A percentile compares a stretch with the other conserved stretches of the same genome.
These are phyloP conservation scores for Epirrhoe tristata DNA, from an alignment of 2,888 invertebrate genomes.

Conservation along the genomic window DNA sequence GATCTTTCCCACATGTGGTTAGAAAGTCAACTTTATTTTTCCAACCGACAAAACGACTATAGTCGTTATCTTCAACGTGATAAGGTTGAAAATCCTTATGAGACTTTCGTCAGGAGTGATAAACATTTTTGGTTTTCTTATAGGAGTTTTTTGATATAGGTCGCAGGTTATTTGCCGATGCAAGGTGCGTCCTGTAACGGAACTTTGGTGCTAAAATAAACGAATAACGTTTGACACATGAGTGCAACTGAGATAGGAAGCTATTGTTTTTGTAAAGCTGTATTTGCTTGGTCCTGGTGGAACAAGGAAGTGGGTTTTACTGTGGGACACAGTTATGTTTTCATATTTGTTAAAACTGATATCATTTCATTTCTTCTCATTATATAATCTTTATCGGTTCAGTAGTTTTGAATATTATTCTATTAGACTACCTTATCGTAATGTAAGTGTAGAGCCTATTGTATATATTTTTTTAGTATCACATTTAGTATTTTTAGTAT, in stretches of 20 bases:
- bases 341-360: neutral
- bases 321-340: slow-evolving; percentile 15
- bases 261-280: slow-evolving; percentile 72
- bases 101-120: neutral
- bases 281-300: slow-evolving; percentile 43
- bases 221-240: slow-evolving; percentile 67
- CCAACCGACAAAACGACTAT: neutral
- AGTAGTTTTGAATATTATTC: too few species aligned
- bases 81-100: slow-evolving; percentile 16
- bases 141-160: slow-evolving; percentile 57
- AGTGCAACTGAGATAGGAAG: slow-evolving; percentile 68
- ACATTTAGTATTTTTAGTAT: too few species aligned
- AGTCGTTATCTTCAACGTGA: neutral
- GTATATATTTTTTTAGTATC: too few species aligned
- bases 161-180: slow-evolving; percentile 83
- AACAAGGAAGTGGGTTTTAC: slow-evolving; percentile 19
- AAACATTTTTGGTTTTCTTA: slow-evolving; percentile 18
- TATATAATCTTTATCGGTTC: neutral
- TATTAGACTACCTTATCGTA: too few species aligned
- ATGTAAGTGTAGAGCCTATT: too few species aligned
- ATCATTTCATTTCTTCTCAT: neutral
- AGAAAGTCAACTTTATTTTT: slow-evolving; percentile 21
- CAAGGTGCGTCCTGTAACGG: slow-evolving; percentile 83
- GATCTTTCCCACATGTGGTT: slow-evolving; percentile 69
- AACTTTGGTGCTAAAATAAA: slow-evolving; percentile 77